Percentiles rank a stretch among this genome's conserved stretches.
phyloP scores from a whole-genome alignment of 2,888 invertebrate species.

The Standfussiana lucernea region DNA sequence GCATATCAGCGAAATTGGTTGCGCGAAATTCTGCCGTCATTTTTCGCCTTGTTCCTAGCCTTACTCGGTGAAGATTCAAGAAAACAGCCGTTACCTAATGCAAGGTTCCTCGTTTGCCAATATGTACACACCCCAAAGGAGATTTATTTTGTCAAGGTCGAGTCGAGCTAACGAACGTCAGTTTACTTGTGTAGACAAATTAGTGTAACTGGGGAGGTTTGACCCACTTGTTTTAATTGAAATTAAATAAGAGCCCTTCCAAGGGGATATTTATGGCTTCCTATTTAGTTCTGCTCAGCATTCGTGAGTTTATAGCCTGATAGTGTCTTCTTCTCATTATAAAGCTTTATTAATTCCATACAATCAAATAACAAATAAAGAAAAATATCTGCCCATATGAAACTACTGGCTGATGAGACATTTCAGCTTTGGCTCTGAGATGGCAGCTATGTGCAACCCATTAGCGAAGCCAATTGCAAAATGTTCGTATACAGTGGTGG shows the following conservation, averaged over 20 bases:
- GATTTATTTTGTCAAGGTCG: slow-evolving; percentile 55
- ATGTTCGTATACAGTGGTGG: neutral
- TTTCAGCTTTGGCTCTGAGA: neutral
- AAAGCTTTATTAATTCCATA: neutral
- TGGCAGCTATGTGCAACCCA: neutral
- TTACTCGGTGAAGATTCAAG: neutral
- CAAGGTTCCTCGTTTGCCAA: slow-evolving; percentile 29
- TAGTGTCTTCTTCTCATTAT: neutral
- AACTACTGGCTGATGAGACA: neutral
- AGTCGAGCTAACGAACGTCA: slow-evolving; percentile 53
- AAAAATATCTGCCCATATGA: neutral
- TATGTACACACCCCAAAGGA: slow-evolving; percentile 41
- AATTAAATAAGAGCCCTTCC: neutral
- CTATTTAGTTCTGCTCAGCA: neutral
- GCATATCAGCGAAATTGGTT: neutral
- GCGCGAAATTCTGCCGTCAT: neutral
- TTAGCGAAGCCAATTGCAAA: neutral
- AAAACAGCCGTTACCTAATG: neutral
- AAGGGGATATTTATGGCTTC: neutral
- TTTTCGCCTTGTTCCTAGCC: neutral
- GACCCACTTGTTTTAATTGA: slow-evolving; percentile 22
- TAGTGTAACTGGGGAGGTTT: slow-evolving; percentile 8
- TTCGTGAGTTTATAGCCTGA: neutral
- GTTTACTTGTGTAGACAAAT: slow-evolving; percentile 10
- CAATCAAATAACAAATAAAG: neutral